These are phyloP conservation scores for Hypselothyrea guttata DNA, from an alignment of 2,888 invertebrate species.

Conservation along the genomic window DNA sequence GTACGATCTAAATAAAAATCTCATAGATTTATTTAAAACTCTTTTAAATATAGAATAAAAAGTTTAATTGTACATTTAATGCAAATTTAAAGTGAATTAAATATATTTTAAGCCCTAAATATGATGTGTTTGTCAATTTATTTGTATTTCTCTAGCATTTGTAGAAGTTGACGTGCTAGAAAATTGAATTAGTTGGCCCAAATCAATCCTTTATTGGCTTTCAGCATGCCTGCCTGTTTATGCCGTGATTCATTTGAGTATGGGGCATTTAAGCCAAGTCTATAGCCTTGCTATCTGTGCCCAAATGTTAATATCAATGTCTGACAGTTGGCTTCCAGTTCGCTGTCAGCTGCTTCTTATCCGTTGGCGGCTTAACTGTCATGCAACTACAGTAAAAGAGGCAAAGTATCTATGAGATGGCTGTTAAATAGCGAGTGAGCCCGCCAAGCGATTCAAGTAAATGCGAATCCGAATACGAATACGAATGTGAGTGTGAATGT, in stretches of 20 bases:
- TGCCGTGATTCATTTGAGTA: not conserved
- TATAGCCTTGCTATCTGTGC: conserved; percentile 51
- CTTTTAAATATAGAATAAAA: too few species aligned
- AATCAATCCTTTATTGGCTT: not conserved
- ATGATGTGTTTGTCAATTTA: too few species aligned
- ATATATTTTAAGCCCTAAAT: too few species aligned
- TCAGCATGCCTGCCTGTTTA: too few species aligned
- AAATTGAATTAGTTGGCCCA: too few species aligned
- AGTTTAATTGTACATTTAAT: too few species aligned
- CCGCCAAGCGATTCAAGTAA: conserved; percentile 42
- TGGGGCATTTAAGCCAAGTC: not conserved
- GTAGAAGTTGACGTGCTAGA: too few species aligned
- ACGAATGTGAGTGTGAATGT: too few species aligned
- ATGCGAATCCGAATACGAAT: conserved; percentile 35
- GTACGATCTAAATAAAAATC: too few species aligned
- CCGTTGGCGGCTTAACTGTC: conserved; percentile 71
- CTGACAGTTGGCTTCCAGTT: conserved; percentile 70
- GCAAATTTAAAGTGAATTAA: too few species aligned
- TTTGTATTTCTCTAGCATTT: too few species aligned
- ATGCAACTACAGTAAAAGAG: conserved; percentile 65
- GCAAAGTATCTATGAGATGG: conserved; percentile 64
- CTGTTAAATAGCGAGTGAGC: conserved; percentile 49
- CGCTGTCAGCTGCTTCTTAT: conserved; percentile 46
- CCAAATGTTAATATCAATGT: conserved; percentile 71
- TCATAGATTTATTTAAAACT: too few species aligned